Percentiles rank a stretch among this genome's conserved stretches.
These are phyloP conservation scores for Thecocarcelia acutangulata DNA, from an alignment of 2,888 invertebrate species.

Conservation along the genomic window DNA sequence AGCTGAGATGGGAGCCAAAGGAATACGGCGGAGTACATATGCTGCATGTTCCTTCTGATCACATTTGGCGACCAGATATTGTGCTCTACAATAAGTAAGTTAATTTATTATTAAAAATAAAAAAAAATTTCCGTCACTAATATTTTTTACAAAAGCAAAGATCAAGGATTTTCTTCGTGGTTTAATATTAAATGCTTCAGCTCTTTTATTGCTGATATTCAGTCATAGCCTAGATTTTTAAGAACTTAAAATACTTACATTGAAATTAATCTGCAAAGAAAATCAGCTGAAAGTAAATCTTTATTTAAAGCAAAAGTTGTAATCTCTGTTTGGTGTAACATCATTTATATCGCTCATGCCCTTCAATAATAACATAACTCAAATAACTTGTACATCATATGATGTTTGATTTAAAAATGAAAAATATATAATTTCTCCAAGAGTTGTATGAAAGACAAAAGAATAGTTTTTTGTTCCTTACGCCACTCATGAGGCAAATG, in stretches of 20 bases:
- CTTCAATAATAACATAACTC: neutral
- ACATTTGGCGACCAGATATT: constrained; percentile 92
- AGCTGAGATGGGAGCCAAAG: constrained; percentile 91
- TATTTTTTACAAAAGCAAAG: constrained; percentile 20
- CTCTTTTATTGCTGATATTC: too few species aligned
- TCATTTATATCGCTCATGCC: neutral
- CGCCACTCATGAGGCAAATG: too few species aligned
- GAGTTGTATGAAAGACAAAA: neutral
- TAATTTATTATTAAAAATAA: neutral
- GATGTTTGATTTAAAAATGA: neutral
- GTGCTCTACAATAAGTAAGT: constrained; percentile 91
- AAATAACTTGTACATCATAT: neutral
- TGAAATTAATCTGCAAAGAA: neutral
- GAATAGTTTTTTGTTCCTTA: neutral
- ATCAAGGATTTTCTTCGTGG: neutral
- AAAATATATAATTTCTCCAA: neutral
- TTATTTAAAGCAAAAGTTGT: neutral
- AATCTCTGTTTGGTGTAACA: neutral
- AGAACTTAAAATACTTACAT: neutral
- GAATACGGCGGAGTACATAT: constrained; percentile 93
- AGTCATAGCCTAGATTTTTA: neutral
- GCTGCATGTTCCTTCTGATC: constrained; percentile 92
- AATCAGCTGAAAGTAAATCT: neutral
- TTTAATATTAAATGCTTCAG: too few species aligned
- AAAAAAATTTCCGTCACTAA: constrained; percentile 8